phyloP scores from a whole-genome alignment of 2,113 vertebrate genomes.

The Albula glossodonta region DNA sequence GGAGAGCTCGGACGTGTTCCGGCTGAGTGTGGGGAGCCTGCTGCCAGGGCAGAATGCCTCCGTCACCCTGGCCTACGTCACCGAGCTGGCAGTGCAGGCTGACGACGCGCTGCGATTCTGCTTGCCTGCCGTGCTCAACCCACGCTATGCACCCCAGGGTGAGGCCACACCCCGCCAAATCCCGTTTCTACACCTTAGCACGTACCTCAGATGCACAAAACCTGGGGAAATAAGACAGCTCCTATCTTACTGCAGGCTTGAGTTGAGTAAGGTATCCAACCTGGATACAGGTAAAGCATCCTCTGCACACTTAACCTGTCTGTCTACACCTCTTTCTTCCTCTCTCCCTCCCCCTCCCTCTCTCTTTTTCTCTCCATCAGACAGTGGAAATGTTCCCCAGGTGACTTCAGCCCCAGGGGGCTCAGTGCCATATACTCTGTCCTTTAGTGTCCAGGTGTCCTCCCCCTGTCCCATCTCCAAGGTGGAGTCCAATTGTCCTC shows the following conservation, averaged over 20 bases:
- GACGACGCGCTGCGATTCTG: constrained; percentile 74
- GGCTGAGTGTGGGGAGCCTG: constrained; percentile 75
- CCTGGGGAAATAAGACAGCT: no score
- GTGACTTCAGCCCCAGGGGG: constrained; percentile 55
- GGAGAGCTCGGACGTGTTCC: constrained; percentile 71
- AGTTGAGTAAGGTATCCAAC: no score
- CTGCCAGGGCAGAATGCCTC: constrained; percentile 66
- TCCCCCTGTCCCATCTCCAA: constrained; percentile 70
- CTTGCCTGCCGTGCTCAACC: constrained; percentile 77
- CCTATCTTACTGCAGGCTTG: no score
- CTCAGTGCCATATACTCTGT: constrained; percentile 70
- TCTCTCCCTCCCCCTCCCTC: neutral
- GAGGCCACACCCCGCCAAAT: neutral
- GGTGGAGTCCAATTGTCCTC: constrained; percentile 71
- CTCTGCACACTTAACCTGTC: constrained; percentile 16
- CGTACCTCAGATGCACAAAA: neutral
- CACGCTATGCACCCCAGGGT: constrained; percentile 73
- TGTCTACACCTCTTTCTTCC: neutral
- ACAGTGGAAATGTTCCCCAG: constrained; percentile 40
- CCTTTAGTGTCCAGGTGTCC: constrained; percentile 59
- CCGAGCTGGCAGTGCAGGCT: constrained; percentile 73
- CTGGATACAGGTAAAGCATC: neutral
- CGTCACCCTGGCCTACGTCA: constrained; percentile 74
- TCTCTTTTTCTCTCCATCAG: constrained; percentile 38
- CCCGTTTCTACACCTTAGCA: neutral